Conservation (phyloP, 2,797 vertebrate genomes). For the Salmo trutta region DNA sequence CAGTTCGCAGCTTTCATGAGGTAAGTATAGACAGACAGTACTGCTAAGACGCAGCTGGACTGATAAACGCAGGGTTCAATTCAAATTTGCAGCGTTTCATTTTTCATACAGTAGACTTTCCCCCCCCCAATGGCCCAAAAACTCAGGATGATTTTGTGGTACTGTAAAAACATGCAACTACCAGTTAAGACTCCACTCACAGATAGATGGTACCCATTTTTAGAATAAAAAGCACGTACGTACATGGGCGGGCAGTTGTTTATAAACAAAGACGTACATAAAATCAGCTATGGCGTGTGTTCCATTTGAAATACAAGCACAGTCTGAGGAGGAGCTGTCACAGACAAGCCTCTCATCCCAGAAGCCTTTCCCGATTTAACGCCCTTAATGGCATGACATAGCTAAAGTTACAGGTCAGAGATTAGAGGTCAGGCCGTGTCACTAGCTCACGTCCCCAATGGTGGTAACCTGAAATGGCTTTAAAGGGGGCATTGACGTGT, state of each 20-base stretch:
- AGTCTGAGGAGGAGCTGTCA: constrained; percentile 28
- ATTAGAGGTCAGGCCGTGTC: not conserved
- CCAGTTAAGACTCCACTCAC: too few relatives aligned
- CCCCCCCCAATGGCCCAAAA: too few relatives aligned
- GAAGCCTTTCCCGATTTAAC: constrained; percentile 54
- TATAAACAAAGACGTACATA: too few relatives aligned
- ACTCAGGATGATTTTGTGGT: too few relatives aligned
- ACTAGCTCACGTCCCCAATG: not conserved
- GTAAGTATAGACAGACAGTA: constrained; percentile 8
- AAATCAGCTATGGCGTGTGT: too few relatives aligned
- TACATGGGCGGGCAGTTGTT: too few relatives aligned
- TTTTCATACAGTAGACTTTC: too few relatives aligned
- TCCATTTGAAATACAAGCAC: not conserved
- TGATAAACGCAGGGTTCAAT: not conserved
- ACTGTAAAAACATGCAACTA: too few relatives aligned
- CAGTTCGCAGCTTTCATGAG: constrained; percentile 6
- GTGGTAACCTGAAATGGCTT: not conserved
- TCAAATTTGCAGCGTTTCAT: too few relatives aligned
- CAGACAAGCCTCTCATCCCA: constrained; percentile 36
- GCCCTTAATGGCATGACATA: constrained; percentile 13
- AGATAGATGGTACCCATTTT: too few relatives aligned
- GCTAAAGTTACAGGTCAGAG: constrained; percentile 38
- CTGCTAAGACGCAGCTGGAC: constrained; percentile 18
- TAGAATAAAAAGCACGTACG: too few relatives aligned
- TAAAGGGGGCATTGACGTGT: not conserved